phyloP scores from a whole-genome alignment of 2,888 invertebrate genomes.

The Ochropacha duplaris region DNA sequence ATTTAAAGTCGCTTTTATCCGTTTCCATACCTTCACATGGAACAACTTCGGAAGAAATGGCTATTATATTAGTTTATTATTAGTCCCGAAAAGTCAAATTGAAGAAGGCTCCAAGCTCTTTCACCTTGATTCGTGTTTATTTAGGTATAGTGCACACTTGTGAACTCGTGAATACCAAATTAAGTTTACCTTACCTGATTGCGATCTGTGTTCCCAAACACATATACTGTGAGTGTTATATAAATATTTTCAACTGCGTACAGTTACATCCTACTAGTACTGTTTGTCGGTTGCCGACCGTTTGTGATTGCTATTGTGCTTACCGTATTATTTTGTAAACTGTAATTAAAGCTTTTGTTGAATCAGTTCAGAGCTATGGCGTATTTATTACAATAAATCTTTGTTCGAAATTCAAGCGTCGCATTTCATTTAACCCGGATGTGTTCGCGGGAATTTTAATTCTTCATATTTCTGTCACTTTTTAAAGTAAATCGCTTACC shows the following conservation, averaged over 20 bases:
- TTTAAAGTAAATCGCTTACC: no score
- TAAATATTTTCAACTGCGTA: constrained; percentile 49
- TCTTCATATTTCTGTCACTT: neutral
- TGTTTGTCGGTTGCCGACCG: constrained; percentile 39
- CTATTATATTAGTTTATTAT: no score
- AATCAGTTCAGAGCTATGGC: neutral
- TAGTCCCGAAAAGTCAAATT: no score
- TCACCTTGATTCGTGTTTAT: neutral
- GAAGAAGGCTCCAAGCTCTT: no score
- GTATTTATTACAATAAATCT: neutral
- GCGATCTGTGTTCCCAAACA: constrained; percentile 6
- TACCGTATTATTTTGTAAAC: constrained; percentile 15
- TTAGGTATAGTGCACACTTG: neutral
- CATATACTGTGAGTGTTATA: constrained; percentile 32
- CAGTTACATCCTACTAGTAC: constrained; percentile 50
- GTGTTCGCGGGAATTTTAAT: neutral
- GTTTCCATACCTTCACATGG: no score
- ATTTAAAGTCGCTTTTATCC: no score
- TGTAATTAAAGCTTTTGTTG: neutral
- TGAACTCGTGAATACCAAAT: neutral
- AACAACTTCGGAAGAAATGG: no score
- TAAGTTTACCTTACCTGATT: constrained; percentile 4
- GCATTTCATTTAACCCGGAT: neutral
- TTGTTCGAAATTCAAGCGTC: neutral
- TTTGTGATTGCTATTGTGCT: constrained; percentile 11